Evolutionary conservation across 2,797 vertebrate genomes (phyloP).

Genomic region (Acanthurus tractus): DNA sequence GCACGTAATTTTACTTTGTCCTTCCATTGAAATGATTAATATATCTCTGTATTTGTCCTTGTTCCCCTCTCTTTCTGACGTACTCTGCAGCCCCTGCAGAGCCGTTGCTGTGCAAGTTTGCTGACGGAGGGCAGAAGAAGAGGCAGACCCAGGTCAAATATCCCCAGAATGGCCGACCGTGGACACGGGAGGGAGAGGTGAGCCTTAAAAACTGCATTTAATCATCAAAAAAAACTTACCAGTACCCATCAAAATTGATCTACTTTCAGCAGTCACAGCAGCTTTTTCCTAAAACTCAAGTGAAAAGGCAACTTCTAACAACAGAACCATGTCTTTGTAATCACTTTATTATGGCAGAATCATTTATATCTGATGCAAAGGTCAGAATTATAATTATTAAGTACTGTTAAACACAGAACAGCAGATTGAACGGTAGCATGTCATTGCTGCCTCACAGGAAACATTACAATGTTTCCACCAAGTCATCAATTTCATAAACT

Average conservation of each 20-base stretch:
- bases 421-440: background rate
- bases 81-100: constrained; percentile 92
- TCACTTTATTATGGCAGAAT: constrained; percentile 24
- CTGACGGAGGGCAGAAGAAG: constrained; percentile 99
- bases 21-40: constrained; percentile 51
- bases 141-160: constrained; percentile 99
- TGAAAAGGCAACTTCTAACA: constrained; percentile 10
- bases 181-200: constrained; percentile 98
- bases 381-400: too few relatives aligned
- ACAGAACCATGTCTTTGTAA: constrained; percentile 27
- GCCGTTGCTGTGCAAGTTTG: constrained; percentile 99
- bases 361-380: constrained; percentile 9
- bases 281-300: constrained; percentile 10
- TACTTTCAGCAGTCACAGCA: background rate
- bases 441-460: constrained; percentile 10
- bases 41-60: constrained; percentile 54
- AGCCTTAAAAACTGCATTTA: constrained; percentile 71
- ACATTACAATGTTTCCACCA: background rate
- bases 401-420: background rate
- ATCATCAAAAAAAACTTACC: constrained; percentile 23
- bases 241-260: constrained; percentile 3
- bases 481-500: constrained; percentile 26
- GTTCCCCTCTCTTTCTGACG: constrained; percentile 72
- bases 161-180: constrained; percentile 96
- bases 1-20: constrained; percentile 44